Base-by-base conservation (phyloP, 2,888 invertebrate genomes). In the Ernsta delagoae region DNA sequence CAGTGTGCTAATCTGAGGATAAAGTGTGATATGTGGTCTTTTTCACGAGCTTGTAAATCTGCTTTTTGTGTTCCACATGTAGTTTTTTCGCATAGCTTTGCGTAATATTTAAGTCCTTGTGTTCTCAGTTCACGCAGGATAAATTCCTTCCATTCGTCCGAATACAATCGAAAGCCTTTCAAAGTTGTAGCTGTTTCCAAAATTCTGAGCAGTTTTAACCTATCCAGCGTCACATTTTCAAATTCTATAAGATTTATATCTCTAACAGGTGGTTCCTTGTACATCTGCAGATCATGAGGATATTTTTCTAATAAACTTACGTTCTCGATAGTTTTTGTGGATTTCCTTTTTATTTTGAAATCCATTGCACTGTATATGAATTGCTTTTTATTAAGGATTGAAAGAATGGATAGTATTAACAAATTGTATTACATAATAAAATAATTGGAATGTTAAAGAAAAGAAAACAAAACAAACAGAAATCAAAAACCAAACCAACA, bases 11-110 rank as follows among this genome's bases (percentile, higher is more conserved):
- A 88, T 68, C 99, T 94, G 3, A 99, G 92, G 77, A 99, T 97
- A 84, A 97, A 99, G 86, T 99, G 99, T 0, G 99, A 98, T 63
- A 99, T 95, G 79, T 97, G 96, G 87, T 99, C 99, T 72, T 95
- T 95, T 43, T 95, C 94, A 67, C 97, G 94, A 0, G 95, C 95
- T 81, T 96, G 95, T 56, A 96, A 83, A 79, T 96, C 96, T 1
- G 88, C 81, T 72, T 96, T 96, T 11, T 90, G 91, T 53, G 94
- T 93, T 6, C 92, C 89, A 77, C 90, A 94, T 50, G 90, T 94
- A 65, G 90, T 88, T 67, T 94, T 94, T 75, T 95, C 92, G 72
- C 96, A 93, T 24, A 97, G 87, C 74, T 95, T 94, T 7, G 94
- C 86, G 78, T 95, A 96, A 71, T 95, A 94, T 78, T 95, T 95